Evolutionary conservation across 2,888 invertebrate genomes (phyloP), one percentile per base, ranked within the genome.

Genomic region (Mayetiola destructor): DNA sequence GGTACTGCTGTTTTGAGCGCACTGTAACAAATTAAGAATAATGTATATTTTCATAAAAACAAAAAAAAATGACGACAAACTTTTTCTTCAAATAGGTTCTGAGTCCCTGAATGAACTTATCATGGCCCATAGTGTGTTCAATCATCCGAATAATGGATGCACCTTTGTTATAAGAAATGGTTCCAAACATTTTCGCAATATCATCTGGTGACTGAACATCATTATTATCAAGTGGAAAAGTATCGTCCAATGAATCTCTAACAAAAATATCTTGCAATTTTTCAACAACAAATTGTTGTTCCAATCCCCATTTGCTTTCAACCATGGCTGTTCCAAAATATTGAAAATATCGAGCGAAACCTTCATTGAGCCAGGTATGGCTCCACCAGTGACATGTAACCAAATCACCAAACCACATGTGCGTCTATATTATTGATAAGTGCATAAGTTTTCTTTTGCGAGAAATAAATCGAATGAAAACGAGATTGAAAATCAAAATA

Each of bases 301-400:
- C 77, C 58, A 86, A 66, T 36, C 80, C 79, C 81, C 83, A 82
- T 0, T 76, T 66, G 0, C 70, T 70, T 62, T 80, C 78, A n/a
- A 80, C 58, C 56, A 40, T 65, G 60, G 78, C 71, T 40, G 80
- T 79, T 1, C 77, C 76, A 63, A 77, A 77, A 66, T 85, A 87
- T 67, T 89, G 82, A 64, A 85, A 84, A 67, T 80, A 85, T 64
- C 78, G 76, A 0, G 85, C 85, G 60, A 86, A 85, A 0, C 72
- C 72, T 68, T 87, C 87, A 10, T 78, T 76, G 56, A 85, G 68
- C 77, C 62, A 87, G 78, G 67, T 81, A 79, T 48, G 75, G 63
- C 63, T 73, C 77, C 77, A 85, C 69, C 69, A 55, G 59, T 66
- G 35, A 78, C 69, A 61, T 76, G 72, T 79, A 1, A 81, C 75